Percentiles rank a stretch among this genome's conserved stretches.
Conservation (phyloP, 2,888 invertebrate genomes). For the Smittia aterrima region DNA sequence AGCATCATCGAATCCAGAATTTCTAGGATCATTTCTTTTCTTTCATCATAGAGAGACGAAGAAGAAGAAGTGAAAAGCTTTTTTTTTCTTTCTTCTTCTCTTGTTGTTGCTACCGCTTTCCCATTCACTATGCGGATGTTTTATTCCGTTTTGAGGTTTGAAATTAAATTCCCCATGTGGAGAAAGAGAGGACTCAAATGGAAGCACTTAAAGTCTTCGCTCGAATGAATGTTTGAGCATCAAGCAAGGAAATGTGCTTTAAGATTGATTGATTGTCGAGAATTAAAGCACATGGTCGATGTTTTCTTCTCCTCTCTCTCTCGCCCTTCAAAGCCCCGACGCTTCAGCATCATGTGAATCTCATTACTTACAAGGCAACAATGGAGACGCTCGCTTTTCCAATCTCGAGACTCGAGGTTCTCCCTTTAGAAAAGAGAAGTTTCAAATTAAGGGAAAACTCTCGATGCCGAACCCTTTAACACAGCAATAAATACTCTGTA, state of each 20-base stretch:
- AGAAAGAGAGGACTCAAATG: not conserved
- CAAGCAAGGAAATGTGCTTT: not conserved
- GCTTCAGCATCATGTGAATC: not conserved
- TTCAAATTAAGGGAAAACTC: not conserved
- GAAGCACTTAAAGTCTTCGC: not conserved
- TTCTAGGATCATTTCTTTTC: conserved; percentile 43
- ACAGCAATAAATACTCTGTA: conserved; percentile 33
- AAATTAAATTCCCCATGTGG: conserved; percentile 2
- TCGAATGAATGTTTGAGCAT: not conserved
- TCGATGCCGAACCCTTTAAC: conserved; percentile 17
- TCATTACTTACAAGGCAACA: not conserved
- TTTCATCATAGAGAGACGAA: conserved; percentile 41
- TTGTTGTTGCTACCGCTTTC: not conserved
- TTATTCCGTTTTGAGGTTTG: not conserved
- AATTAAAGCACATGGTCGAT: conserved; percentile 2
- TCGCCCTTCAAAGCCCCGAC: not conserved
- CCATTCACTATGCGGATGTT: not conserved
- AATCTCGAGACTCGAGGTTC: not conserved
- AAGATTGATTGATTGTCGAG: not conserved
- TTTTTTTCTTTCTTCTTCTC: not conserved
- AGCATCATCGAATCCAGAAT: conserved; percentile 48
- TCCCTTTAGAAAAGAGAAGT: not conserved
- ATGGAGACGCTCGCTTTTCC: not conserved
- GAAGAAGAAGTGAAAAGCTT: not conserved
- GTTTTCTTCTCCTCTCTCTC: not conserved